These are phyloP conservation scores for Aphrophora alni DNA, from an alignment of 2,888 invertebrate species.

Conservation along the genomic window DNA sequence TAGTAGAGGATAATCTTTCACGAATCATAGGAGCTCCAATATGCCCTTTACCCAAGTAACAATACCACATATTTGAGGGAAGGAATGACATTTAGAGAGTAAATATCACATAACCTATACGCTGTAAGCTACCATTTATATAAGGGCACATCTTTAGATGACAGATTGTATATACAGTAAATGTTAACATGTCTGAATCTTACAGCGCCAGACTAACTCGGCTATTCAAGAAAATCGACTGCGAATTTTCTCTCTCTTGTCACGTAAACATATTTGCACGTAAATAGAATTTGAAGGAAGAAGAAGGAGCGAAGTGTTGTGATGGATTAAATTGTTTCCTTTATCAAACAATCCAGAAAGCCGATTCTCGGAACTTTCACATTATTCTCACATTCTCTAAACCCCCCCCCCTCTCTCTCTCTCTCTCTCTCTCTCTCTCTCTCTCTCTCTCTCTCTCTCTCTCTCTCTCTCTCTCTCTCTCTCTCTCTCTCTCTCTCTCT, in stretches of 20 bases:
- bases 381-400: no score
- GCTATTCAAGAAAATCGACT: no score
- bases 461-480: constrained; percentile 11
- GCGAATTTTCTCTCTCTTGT: not conserved
- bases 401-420: constrained; percentile 9
- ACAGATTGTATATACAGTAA: not conserved
- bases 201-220: no score
- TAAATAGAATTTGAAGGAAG: no score
- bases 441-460: constrained; percentile 2
- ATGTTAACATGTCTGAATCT: not conserved
- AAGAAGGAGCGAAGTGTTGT: not conserved
- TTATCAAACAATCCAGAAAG: no score
- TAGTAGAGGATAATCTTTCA: no score
- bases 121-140: not conserved
- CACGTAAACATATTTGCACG: not conserved
- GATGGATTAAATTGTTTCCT: not conserved
- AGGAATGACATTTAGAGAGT: not conserved
- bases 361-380: no score
- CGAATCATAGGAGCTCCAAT: no score
- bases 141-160: not conserved
- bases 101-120: not conserved
- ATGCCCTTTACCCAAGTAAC: not conserved
- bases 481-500: constrained; percentile 13
- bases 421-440: constrained; percentile 2
- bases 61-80: not conserved